These are phyloP conservation scores for Rhagoletis pomonella DNA, from an alignment of 1,140 invertebrate species.

Conservation along the genomic window DNA sequence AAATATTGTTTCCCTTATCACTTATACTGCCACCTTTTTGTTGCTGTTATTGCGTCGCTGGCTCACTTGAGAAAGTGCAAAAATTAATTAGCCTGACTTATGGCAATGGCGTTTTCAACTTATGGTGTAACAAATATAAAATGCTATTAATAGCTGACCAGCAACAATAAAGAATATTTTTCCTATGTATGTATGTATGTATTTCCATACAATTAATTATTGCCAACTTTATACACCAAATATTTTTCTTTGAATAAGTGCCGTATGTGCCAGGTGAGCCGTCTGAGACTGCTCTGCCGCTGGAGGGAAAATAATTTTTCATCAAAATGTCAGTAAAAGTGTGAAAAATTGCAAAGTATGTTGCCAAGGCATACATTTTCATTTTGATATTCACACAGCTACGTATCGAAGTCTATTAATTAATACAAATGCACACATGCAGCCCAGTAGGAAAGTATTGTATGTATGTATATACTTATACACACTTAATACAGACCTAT, in stretches of 20 bases:
- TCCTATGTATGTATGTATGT: too few relatives aligned
- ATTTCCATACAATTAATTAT: too few relatives aligned
- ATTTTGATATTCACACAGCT: background rate
- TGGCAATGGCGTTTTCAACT: background rate
- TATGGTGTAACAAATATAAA: slow-evolving; percentile 4
- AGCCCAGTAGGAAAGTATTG: background rate
- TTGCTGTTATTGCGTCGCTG: background rate
- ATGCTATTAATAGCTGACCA: too few relatives aligned
- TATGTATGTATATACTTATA: background rate
- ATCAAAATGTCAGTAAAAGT: background rate
- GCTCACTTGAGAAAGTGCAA: slow-evolving; percentile 9
- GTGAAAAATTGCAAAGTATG: slow-evolving; percentile 1
- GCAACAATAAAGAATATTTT: too few relatives aligned
- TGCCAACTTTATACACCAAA: too few relatives aligned
- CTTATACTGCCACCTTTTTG: too few relatives aligned
- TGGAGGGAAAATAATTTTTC: background rate
- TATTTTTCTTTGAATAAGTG: too few relatives aligned
- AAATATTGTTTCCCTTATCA: too few relatives aligned
- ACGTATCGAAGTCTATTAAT: slow-evolving; percentile 8
- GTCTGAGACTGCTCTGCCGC: too few relatives aligned
- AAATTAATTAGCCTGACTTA: slow-evolving; percentile 36
- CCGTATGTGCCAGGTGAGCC: too few relatives aligned
- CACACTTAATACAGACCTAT: background rate
- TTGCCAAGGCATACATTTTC: background rate
- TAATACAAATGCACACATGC: background rate